Base-by-base conservation (phyloP, 2,888 invertebrate species). In the Tenthredo amoena region DNA sequence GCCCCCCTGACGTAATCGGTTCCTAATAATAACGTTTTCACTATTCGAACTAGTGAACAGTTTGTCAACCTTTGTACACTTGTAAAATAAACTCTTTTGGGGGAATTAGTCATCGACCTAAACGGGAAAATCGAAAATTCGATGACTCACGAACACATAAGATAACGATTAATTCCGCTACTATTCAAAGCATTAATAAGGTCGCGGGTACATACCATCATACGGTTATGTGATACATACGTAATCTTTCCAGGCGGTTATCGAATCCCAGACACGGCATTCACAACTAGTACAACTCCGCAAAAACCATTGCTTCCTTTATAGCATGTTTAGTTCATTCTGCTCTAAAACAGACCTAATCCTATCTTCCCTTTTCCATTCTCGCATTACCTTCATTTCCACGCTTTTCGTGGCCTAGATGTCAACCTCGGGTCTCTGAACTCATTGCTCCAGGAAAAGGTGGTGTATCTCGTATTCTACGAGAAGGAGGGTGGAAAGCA, bases 371-470 rank as follows among this genome's bases (percentile, higher is more conserved):
- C 31, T 15, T 5, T 77, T 77, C 74, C 31, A 77, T 55, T 77
- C 77, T 77, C 50, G 31, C 18, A 50, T 77, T 77, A 77, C 77
- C 50, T 34, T 10, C 15, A 21, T 55, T 50, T 55, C 31, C 77
- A 50, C 77, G 55, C 31, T 31, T 55, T 77, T 77, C n/a, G 31
- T 26, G 77, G 50, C 31, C 55, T 21, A 55, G 77, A 50, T 55
- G 34, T 50, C 50, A 55, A 12, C 77, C 31, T 77, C 50, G 50
- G 77, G 77, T 77, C 77, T 55, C 77, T 77, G 77, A 77, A 77
- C 77, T 77, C 55, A 9, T 77, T 31, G 15, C 47, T 55, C 15
- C 18, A 34, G 47, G 50, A 31, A 50, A 21, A 12, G 34, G 77
- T 55, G 43, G 43, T 74, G 43, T 15, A 43, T 21, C 43, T 77